phyloP scores from a whole-genome alignment of 2,888 invertebrate genomes.

The Ophion obscuratus region DNA sequence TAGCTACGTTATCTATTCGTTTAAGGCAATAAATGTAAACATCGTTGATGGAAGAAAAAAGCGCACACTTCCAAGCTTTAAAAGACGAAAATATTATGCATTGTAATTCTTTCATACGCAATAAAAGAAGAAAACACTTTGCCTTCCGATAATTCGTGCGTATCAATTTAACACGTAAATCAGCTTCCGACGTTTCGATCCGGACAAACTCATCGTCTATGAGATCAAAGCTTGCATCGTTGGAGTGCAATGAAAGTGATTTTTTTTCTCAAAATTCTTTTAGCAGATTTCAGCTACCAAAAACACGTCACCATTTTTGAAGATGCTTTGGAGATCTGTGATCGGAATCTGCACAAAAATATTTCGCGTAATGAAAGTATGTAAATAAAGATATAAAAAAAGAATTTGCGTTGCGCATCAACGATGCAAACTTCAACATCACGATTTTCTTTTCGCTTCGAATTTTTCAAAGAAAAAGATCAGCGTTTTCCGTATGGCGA shows the following conservation, averaged over 20 bases:
- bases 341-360: not conserved
- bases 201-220: too few relatives aligned
- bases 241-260: not conserved
- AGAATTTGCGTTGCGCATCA: too few relatives aligned
- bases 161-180: not conserved
- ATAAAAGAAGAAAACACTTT: slow-evolving; percentile 40
- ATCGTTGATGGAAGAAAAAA: slow-evolving; percentile 54
- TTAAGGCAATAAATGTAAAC: slow-evolving; percentile 53
- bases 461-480: too few relatives aligned
- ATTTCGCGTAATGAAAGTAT: not conserved
- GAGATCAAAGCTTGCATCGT: too few relatives aligned
- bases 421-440: not conserved
- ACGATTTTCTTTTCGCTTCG: not conserved
- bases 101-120: slow-evolving; percentile 46
- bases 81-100: slow-evolving; percentile 23
- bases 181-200: not conserved
- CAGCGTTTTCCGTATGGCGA: too few relatives aligned
- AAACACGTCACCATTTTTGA: not conserved
- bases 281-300: not conserved
- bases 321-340: too few relatives aligned
- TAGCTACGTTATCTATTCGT: slow-evolving; percentile 47
- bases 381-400: not conserved
- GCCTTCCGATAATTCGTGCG: not conserved
- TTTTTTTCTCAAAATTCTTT: not conserved
- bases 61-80: slow-evolving; percentile 62